phyloP scores from a whole-genome alignment of 2,797 vertebrate genomes.

The Glyptemys insculpta region DNA sequence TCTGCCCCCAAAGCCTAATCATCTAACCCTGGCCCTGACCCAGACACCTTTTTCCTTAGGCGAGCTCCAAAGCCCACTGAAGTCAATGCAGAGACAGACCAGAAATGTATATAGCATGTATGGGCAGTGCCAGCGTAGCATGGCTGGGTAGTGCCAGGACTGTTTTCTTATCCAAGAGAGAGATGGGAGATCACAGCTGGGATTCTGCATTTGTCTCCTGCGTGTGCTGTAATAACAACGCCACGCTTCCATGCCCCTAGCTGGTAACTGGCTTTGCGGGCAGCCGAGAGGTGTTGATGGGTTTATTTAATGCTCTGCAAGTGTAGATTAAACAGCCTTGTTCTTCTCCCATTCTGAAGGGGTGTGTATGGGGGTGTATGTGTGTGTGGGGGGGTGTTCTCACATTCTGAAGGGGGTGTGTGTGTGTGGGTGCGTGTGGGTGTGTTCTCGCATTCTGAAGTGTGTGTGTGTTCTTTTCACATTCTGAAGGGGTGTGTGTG shows the following conservation, averaged over 20 bases:
- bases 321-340: conserved; percentile 12
- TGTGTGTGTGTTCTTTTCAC: not conserved
- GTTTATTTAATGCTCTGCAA: not conserved
- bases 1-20: not conserved
- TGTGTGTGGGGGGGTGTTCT: not conserved
- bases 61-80: not conserved
- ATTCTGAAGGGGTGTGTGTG: no score
- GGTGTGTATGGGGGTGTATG: not conserved
- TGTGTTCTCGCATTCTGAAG: not conserved
- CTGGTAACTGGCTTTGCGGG: not conserved
- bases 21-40: not conserved
- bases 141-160: not conserved
- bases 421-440: no score
- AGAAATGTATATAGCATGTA: not conserved
- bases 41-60: not conserved
- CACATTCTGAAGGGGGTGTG: no score
- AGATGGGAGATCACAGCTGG: not conserved
- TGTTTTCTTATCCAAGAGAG: not conserved
- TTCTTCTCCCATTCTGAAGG: not conserved
- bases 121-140: no score
- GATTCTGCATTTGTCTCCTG: not conserved
- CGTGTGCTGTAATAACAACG: not conserved
- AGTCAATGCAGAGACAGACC: not conserved
- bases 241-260: not conserved
- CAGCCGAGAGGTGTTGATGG: not conserved